A percentile compares a stretch with the other conserved stretches of the same genome.
phyloP scores from a whole-genome alignment of 2,797 vertebrate species.

The Prionace glauca region DNA sequence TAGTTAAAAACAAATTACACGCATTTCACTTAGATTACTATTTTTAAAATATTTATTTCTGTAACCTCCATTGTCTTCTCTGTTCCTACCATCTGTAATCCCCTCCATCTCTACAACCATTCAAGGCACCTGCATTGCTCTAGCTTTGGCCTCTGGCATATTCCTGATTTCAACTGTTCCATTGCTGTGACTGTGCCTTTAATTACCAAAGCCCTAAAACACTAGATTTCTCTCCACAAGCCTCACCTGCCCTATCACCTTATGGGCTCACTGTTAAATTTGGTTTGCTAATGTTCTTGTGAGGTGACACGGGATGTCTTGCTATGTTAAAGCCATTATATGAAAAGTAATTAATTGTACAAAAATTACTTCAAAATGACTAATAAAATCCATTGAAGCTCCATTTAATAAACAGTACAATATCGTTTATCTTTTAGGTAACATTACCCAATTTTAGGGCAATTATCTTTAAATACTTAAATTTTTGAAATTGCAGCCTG shows the following conservation, averaged over 20 bases:
- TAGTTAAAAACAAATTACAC: neutral
- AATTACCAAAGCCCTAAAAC: neutral
- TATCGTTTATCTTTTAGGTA: neutral
- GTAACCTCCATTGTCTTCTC: neutral
- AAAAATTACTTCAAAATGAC: neutral
- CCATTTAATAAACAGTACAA: neutral
- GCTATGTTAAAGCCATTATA: neutral
- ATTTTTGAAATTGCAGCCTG: neutral
- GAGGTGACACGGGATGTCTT: neutral
- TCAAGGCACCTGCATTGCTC: neutral
- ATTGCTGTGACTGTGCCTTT: neutral
- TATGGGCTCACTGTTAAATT: neutral
- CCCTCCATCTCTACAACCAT: neutral
- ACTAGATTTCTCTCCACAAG: neutral
- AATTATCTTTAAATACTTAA: neutral
- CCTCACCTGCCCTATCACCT: neutral
- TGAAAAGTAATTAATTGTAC: neutral
- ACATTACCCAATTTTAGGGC: neutral
- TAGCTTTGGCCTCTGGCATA: neutral
- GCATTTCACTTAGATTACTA: neutral
- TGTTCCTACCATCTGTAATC: neutral
- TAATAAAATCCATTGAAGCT: neutral
- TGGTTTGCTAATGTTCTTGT: neutral
- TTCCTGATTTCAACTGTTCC: neutral
- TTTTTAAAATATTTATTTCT: neutral